Conservation (phyloP, 2,797 vertebrate genomes). For the Danio albolineatus region DNA sequence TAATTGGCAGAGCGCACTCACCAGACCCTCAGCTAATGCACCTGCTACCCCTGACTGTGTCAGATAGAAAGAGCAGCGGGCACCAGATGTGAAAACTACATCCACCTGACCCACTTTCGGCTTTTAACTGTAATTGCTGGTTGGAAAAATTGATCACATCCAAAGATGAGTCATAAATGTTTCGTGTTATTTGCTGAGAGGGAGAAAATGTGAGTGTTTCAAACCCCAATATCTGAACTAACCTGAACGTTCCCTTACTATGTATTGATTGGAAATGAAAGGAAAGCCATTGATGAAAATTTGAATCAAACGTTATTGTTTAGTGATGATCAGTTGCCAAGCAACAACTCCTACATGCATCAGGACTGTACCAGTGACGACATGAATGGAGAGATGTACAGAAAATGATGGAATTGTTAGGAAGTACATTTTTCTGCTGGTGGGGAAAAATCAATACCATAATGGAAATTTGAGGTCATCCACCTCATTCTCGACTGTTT, state of each 20-base stretch:
- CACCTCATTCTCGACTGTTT: neutral
- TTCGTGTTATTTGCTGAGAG: neutral
- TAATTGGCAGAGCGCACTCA: slow-evolving; percentile 67
- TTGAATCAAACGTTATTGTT: slow-evolving; percentile 36
- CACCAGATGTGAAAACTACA: slow-evolving; percentile 43
- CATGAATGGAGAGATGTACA: slow-evolving; percentile 24
- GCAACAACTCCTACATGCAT: slow-evolving; percentile 35
- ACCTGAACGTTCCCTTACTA: neutral
- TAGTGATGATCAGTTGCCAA: slow-evolving; percentile 43
- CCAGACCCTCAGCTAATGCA: slow-evolving; percentile 61
- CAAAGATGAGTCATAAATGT: slow-evolving; percentile 13
- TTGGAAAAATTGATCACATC: slow-evolving; percentile 3
- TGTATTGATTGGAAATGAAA: slow-evolving; percentile 8
- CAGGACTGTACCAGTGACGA: slow-evolving; percentile 19
- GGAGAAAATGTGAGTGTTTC: neutral
- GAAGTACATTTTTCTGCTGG: neutral
- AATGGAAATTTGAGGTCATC: neutral
- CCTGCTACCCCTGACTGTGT: slow-evolving; percentile 69
- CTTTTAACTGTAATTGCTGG: slow-evolving; percentile 14
- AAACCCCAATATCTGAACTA: neutral
- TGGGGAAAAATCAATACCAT: neutral
- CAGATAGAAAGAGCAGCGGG: slow-evolving; percentile 24
- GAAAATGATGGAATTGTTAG: slow-evolving; percentile 14
- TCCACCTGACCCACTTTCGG: slow-evolving; percentile 18
- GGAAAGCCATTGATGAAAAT: slow-evolving; percentile 25